Percentiles rank a stretch among this genome's conserved stretches.
Evolutionary conservation across 2,797 vertebrate genomes (phyloP).

Genomic region (Characodon lateralis): DNA sequence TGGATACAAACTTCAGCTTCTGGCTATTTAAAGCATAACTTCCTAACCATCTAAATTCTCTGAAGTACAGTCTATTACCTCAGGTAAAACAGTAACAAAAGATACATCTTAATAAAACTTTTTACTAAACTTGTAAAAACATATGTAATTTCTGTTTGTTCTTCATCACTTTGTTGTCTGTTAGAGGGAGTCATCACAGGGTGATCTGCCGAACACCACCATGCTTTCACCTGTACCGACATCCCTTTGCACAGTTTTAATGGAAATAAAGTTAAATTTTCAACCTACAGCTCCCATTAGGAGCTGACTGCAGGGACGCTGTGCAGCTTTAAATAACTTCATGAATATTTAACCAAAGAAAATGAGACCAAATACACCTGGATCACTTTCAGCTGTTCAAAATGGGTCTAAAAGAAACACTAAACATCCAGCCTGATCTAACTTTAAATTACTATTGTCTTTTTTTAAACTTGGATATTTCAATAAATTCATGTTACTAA

Average conservation of each 20-base stretch:
- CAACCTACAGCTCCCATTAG: constrained; percentile 14
- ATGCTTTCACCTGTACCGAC: constrained; percentile 6
- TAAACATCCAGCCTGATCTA: neutral
- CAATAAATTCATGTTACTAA: neutral
- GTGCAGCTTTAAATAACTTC: constrained; percentile 42
- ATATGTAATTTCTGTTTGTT: constrained; percentile 2
- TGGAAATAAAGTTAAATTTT: constrained; percentile 4
- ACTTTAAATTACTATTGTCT: neutral
- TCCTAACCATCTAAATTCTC: too few relatives aligned
- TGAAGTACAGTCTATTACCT: too few relatives aligned
- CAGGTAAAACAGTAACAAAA: neutral
- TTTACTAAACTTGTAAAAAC: too few relatives aligned
- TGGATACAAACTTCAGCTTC: neutral
- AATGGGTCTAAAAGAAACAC: neutral
- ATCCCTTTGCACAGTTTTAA: constrained; percentile 16
- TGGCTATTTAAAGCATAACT: too few relatives aligned
- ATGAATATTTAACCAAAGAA: constrained; percentile 35
- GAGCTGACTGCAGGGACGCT: constrained; percentile 12
- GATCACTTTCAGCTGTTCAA: neutral
- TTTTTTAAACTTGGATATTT: neutral
- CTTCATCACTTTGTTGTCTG: constrained; percentile 22
- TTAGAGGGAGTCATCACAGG: neutral
- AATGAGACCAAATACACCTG: constrained; percentile 20
- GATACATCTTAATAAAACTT: constrained; percentile 8
- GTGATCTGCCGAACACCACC: constrained; percentile 21